Base-by-base conservation (phyloP, 2,888 invertebrate genomes). In the Argynnis bischoffii region DNA sequence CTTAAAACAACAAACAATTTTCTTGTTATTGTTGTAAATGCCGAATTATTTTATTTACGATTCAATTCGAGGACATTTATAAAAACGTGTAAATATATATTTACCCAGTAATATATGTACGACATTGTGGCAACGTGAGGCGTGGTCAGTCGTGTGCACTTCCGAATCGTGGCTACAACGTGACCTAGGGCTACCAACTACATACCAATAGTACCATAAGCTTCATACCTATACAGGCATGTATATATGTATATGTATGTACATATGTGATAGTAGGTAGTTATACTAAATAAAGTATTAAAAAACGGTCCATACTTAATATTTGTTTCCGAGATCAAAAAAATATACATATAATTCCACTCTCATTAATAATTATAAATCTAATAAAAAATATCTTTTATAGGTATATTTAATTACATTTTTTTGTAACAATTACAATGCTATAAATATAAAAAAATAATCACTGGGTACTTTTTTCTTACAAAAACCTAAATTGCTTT, bases 81-180 rank as follows among this genome's bases (percentile, higher is more conserved):
- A 16, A 60, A 26, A 60, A 21, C 54, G 51, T 60, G 55, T 60
- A 53, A 61, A 66, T 35, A 66, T 67, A 47, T 66, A 18, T 48
- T 26, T 18, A 56, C 15, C 41, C 59, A 41, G 48, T 72, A 57
- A 72, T 64, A 63, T 70, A 73, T 73, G 65, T 55, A 47, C 59
- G 61, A 55, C 57, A 56, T 65, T 66, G 69, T 59, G 59, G 55
- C 77, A 76, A 78, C 78, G 78, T 78, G 78, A 76, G 72, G 72
- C 78, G 74, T 77, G 78, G 71, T 73, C 63, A 46, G 75, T 72
- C 79, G 78, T 79, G 79, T 79, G 78, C 78, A 69, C 48, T 70
- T 66, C 67, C 69, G 69, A 75, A 75, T 72, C 75, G 72, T 72
- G 71, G 61, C 69, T 26, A 66, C 75, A 76, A 79, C 79, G 79